Evolutionary conservation across 92 coral and sea anemone genomes (phyloP).

Genomic region (Zoanthus sociatus): DNA sequence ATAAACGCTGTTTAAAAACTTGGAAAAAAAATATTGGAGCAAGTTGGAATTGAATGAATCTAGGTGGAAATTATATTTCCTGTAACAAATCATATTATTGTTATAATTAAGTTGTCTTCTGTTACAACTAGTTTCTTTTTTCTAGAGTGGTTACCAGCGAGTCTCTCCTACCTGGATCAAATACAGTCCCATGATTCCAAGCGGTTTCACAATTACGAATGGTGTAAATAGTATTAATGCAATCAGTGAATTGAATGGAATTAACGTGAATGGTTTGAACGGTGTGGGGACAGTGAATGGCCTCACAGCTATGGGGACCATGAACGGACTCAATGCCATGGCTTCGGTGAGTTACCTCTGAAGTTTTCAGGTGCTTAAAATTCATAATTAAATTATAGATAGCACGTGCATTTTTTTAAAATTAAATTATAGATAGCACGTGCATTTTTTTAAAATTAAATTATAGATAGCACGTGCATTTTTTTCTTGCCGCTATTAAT

Average conservation of each 20-base stretch:
- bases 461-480: neutral
- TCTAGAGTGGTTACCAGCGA: constrained; percentile 88
- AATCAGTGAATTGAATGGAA: constrained; percentile 87
- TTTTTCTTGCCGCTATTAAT: too few species aligned
- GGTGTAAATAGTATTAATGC: constrained; percentile 88
- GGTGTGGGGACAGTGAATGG: constrained; percentile 85
- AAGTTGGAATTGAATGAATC: too few species aligned
- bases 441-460: neutral
- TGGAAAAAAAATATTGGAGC: too few species aligned
- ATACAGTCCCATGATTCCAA: constrained; percentile 93
- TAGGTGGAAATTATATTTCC: too few species aligned
- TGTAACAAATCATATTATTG: too few species aligned
- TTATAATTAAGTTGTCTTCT: too few species aligned
- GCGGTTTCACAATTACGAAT: constrained; percentile 93
- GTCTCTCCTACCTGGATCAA: constrained; percentile 99
- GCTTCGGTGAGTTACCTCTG: constrained; percentile 27
- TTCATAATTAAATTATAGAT: too few species aligned
- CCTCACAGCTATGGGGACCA: constrained; percentile 77
- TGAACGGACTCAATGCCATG: constrained; percentile 73
- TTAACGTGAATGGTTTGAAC: constrained; percentile 76
- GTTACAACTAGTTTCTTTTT: neutral
- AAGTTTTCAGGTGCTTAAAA: neutral
- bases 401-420: neutral
- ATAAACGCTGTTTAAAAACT: too few species aligned
- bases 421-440: neutral